Evolutionary conservation across 23 tunicate species (phyloP).

Genomic region (Ciona savignyi): DNA sequence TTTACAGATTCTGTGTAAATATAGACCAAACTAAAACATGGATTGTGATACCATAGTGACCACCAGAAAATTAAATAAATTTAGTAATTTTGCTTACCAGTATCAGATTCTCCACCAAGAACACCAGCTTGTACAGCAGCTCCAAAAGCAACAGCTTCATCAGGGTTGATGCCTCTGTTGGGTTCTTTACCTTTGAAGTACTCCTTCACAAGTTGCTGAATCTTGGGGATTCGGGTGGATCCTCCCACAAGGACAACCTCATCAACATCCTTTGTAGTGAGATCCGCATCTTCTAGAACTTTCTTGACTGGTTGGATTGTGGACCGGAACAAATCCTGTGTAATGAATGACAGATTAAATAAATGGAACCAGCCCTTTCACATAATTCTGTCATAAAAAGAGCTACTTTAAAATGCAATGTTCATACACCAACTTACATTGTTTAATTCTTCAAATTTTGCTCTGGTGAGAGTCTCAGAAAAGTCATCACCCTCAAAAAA

Average conservation of each 20-base stretch:
- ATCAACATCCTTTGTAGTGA: slow-evolving; percentile 69
- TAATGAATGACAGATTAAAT: slow-evolving; percentile 8
- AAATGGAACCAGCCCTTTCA: too few relatives aligned
- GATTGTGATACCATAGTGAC: too few relatives aligned
- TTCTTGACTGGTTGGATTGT: slow-evolving; percentile 82
- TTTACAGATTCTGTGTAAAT: not conserved
- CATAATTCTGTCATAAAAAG: too few relatives aligned
- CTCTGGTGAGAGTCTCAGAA: slow-evolving; percentile 37
- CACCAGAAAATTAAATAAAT: not conserved
- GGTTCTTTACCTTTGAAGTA: too few relatives aligned
- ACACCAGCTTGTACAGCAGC: slow-evolving; percentile 99
- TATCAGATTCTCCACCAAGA: slow-evolving; percentile 81
- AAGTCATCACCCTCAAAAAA: slow-evolving; percentile 53
- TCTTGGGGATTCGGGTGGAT: slow-evolving; percentile 97
- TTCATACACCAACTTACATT: too few relatives aligned
- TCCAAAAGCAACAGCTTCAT: slow-evolving; percentile 95
- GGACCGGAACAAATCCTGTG: slow-evolving; percentile 64
- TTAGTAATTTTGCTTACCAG: slow-evolving; percentile 24
- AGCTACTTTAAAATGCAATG: too few relatives aligned
- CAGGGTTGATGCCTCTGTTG: too few relatives aligned
- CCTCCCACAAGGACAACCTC: slow-evolving; percentile 98
- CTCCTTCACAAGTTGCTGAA: too few relatives aligned
- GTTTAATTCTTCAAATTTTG: slow-evolving; percentile 50
- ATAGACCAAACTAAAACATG: not conserved
- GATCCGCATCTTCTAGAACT: slow-evolving; percentile 79